Evolutionary conservation across 2,888 invertebrate species (phyloP).

Genomic region (Heliconius ethilla): DNA sequence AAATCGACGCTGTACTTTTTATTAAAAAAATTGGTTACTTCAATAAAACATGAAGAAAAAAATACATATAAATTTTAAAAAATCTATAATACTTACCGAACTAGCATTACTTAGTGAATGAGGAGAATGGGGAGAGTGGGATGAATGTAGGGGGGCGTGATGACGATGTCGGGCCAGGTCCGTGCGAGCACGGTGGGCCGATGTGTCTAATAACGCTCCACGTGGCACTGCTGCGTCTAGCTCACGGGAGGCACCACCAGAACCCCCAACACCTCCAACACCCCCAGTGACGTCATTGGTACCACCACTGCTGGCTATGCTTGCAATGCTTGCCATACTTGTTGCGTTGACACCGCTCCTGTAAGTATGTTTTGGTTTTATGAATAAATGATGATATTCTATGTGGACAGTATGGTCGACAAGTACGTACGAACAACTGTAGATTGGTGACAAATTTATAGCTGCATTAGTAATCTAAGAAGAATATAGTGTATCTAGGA

Average conservation of each 20-base stretch:
- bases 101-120: constrained; percentile 84
- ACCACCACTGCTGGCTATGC: constrained; percentile 45
- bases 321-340: constrained; percentile 32
- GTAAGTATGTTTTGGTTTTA: background rate
- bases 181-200: constrained; percentile 87
- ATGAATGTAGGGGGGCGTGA: constrained; percentile 69
- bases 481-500: no score
- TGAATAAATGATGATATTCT: no score
- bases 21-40: background rate
- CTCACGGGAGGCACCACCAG: constrained; percentile 82
- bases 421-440: no score
- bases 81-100: constrained; percentile 76
- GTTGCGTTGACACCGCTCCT: constrained; percentile 35
- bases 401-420: no score
- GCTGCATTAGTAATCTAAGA: no score
- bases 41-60: background rate
- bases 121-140: constrained; percentile 65
- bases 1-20: no score
- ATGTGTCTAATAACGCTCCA: constrained; percentile 89
- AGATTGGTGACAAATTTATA: no score
- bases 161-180: constrained; percentile 88
- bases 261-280: constrained; percentile 49
- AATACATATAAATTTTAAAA: constrained; percentile 59
- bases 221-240: constrained; percentile 94
- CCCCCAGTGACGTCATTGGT: constrained; percentile 24